phyloP scores from a whole-genome alignment of 1,140 invertebrate species.

The Callitettix versicolor region DNA sequence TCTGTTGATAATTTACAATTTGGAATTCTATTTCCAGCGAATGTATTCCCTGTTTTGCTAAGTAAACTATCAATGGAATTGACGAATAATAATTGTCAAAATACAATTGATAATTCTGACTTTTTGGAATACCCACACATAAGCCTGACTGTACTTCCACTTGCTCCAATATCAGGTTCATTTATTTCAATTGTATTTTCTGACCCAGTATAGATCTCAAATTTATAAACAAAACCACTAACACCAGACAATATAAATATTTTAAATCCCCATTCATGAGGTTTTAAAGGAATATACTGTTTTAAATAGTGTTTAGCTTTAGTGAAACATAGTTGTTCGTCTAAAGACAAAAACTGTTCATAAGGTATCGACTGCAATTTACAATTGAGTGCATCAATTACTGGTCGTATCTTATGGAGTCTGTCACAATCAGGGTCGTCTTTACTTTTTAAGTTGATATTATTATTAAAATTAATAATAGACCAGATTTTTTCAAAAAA shows the following conservation, averaged over 20 bases:
- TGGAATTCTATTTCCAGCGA: constrained; percentile 22
- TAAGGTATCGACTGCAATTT: constrained; percentile 24
- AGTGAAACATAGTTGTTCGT: constrained; percentile 29
- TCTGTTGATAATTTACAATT: constrained; percentile 22
- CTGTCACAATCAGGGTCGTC: constrained; percentile 19
- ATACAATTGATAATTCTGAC: constrained; percentile 19
- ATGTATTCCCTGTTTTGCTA: constrained; percentile 21
- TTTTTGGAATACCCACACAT: constrained; percentile 9
- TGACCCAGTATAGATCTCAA: constrained; percentile 27
- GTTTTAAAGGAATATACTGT: constrained; percentile 31
- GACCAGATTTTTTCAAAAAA: constrained; percentile 30
- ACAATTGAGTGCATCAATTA: not conserved
- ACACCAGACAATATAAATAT: constrained; percentile 24
- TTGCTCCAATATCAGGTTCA: constrained; percentile 25
- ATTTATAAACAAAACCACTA: constrained; percentile 27
- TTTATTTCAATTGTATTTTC: constrained; percentile 17
- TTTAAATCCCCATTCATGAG: constrained; percentile 31
- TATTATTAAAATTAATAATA: constrained; percentile 30
- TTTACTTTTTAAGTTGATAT: constrained; percentile 21
- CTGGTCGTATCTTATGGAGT: constrained; percentile 25
- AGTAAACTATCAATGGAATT: constrained; percentile 19
- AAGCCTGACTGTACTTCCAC: constrained; percentile 19
- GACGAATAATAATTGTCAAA: constrained; percentile 21
- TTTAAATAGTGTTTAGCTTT: constrained; percentile 28
- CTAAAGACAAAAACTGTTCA: constrained; percentile 27